Conservation (phyloP, 2,888 invertebrate genomes). For the Invenusta paracnida region DNA sequence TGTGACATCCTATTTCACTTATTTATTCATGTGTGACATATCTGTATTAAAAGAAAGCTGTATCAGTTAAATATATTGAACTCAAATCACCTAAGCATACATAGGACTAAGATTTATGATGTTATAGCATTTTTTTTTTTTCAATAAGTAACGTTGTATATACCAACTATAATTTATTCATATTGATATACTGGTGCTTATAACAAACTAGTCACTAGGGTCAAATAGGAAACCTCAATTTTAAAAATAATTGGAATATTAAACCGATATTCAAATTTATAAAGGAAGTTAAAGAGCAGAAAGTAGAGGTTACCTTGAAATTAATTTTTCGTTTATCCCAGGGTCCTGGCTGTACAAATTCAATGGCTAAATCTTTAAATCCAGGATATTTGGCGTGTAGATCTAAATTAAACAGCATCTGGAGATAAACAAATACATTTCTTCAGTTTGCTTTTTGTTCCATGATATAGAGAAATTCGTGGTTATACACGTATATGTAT, state of each 20-base stretch:
- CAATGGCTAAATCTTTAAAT: not conserved
- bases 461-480: not conserved
- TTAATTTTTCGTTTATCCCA: not conserved
- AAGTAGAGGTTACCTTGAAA: slow-evolving; percentile 51
- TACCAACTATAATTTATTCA: too few relatives aligned
- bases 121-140: too few relatives aligned
- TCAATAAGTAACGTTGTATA: too few relatives aligned
- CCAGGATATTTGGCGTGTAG: not conserved
- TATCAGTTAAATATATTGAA: too few relatives aligned
- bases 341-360: slow-evolving; percentile 35
- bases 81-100: too few relatives aligned
- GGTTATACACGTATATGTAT: not conserved
- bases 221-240: not conserved
- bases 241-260: too few relatives aligned
- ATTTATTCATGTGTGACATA: too few relatives aligned
- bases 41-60: too few relatives aligned
- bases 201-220: not conserved
- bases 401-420: slow-evolving; percentile 24
- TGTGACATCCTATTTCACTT: too few relatives aligned
- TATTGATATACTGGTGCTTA: not conserved
- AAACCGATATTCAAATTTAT: too few relatives aligned
- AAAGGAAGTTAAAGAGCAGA: too few relatives aligned
- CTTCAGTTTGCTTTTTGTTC: not conserved
- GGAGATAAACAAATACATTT: not conserved
- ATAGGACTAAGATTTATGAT: too few relatives aligned